phyloP scores from a whole-genome alignment of 2,113 vertebrate genomes.

The Zapornia atra region DNA sequence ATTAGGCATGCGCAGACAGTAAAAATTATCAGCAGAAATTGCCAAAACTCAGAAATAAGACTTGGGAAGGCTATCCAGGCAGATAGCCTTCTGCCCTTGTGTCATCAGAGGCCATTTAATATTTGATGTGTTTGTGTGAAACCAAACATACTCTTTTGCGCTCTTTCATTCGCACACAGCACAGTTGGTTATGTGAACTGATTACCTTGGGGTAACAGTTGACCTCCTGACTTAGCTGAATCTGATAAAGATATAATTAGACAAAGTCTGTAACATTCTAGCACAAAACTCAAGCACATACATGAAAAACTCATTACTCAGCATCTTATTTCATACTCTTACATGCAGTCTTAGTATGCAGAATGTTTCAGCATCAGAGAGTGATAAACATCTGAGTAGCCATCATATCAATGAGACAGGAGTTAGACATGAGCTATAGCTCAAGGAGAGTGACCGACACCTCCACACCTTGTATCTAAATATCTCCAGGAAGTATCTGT shows the following conservation, averaged over 20 bases:
- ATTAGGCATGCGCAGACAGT: neutral
- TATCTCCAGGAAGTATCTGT: neutral
- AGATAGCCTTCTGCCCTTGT: neutral
- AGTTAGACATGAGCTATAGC: neutral
- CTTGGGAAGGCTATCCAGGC: neutral
- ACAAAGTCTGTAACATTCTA: neutral
- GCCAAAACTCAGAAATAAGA: neutral
- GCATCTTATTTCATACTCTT: neutral
- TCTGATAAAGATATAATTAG: neutral
- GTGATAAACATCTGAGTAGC: neutral
- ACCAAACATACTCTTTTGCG: neutral
- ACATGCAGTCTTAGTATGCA: neutral
- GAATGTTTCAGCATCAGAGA: neutral
- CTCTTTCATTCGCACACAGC: neutral
- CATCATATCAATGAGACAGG: neutral
- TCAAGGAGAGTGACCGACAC: neutral
- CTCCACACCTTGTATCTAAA: neutral
- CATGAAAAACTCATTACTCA: neutral
- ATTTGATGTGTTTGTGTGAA: neutral
- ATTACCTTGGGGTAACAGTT: neutral
- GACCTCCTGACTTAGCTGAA: neutral
- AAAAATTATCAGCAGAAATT: neutral
- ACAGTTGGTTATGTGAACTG: neutral
- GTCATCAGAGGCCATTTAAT: neutral
- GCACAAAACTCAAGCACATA: neutral